Evolutionary conservation across 2,113 vertebrate genomes (phyloP), one percentile per base, ranked within the genome.

Genomic region (Megaceryle maxima): DNA sequence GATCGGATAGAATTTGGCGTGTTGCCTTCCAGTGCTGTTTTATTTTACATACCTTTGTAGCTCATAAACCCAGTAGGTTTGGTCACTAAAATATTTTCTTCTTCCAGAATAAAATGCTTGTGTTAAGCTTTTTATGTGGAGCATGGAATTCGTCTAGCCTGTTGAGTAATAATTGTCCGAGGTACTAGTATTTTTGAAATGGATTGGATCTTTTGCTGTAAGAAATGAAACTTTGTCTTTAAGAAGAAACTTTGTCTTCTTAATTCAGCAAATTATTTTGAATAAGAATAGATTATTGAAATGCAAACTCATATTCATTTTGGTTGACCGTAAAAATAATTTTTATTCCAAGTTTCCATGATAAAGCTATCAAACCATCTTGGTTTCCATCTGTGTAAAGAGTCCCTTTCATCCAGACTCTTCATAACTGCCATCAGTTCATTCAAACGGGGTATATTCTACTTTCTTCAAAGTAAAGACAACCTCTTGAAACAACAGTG

Each of bases 41-140:
- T 83, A 75, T 80, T 97, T 95, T 83, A 73, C 80, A 55, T 94
- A 89, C 88, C 70, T 95, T 63, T 82, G 66, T 96, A 96, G 86
- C 83, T 96, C 94, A 69, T 97, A 97, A 96, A 94, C 31, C 15
- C 15, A 13, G 28, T 70, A 66, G 28, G 20, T 68, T 80, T 83
- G 73, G 37, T 95, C 62, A 69, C 77, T 82, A 69, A 88, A 93
- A 89, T 91, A 78, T 89, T 96, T 92, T 94, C 60, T 94, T 92
- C n/a, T 84, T 94, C 76, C 86, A 79, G 86, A 87, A 64, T 93
- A 48, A 83, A 94, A 89, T 50, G 66, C 50, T 84, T 6, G 13
- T 48, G 81, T 88, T 89, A 89, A 92, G 26, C 8, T 87, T 94
- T 93, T 89, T 55, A 62, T 70, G 77, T 87, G 72, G 28, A 70